phyloP scores from a whole-genome alignment of 2,888 invertebrate genomes.

The Thecocarcelia acutangulata region DNA sequence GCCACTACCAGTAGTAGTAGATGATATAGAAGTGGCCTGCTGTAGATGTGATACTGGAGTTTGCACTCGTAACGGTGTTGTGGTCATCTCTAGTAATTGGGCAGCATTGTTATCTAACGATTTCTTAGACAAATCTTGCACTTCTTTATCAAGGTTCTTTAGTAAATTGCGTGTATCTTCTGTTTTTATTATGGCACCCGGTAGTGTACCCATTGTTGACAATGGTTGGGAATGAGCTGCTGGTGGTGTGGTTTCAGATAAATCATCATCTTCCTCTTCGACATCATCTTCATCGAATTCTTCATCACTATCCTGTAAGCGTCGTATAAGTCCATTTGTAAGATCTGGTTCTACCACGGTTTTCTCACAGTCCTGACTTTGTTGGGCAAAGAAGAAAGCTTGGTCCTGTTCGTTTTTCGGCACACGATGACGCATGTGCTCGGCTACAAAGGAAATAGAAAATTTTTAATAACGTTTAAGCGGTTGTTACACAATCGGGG shows the following conservation, averaged over 20 bases:
- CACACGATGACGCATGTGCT: slow-evolving; percentile 81
- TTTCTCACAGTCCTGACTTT: slow-evolving; percentile 78
- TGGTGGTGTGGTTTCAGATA: slow-evolving; percentile 72
- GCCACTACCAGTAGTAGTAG: slow-evolving; percentile 42
- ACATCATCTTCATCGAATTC: slow-evolving; percentile 80
- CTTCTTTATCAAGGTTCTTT: slow-evolving; percentile 74
- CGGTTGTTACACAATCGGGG: neutral
- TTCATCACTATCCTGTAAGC: slow-evolving; percentile 80
- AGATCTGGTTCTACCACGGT: slow-evolving; percentile 80
- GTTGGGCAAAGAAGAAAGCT: slow-evolving; percentile 76
- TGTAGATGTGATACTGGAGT: slow-evolving; percentile 30
- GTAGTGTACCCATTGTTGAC: slow-evolving; percentile 58
- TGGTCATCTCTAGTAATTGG: slow-evolving; percentile 11
- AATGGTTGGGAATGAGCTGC: slow-evolving; percentile 71
- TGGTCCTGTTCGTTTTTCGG: slow-evolving; percentile 80
- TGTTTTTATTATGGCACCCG: slow-evolving; percentile 69
- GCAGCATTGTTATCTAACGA: slow-evolving; percentile 66
- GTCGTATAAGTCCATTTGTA: slow-evolving; percentile 79
- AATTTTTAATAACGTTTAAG: neutral
- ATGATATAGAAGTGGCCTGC: slow-evolving; percentile 61
- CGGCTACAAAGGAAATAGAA: slow-evolving; percentile 73
- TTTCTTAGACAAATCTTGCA: slow-evolving; percentile 77
- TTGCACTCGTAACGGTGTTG: slow-evolving; percentile 19
- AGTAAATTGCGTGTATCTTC: slow-evolving; percentile 72
- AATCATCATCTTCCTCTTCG: slow-evolving; percentile 75